phyloP scores from a whole-genome alignment of 1,140 invertebrate species.

The Episyrphus balteatus region DNA sequence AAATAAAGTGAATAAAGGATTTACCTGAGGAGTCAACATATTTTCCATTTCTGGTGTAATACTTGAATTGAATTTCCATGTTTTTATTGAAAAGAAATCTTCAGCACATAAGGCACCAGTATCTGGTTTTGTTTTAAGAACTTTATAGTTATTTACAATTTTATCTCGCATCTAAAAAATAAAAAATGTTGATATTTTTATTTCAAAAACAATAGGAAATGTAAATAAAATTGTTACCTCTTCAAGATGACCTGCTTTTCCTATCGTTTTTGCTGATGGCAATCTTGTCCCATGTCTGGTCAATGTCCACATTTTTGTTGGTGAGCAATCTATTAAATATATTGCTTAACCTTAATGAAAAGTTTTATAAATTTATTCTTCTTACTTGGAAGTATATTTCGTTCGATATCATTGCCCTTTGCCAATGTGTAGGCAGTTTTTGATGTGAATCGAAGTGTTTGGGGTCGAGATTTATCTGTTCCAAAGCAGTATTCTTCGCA shows the following conservation, averaged over 20 bases:
- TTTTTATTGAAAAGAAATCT: slow-evolving; percentile 45
- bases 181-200: neutral
- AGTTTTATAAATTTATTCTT: slow-evolving; percentile 4
- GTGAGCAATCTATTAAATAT: slow-evolving; percentile 41
- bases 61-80: slow-evolving; percentile 48
- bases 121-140: slow-evolving; percentile 19
- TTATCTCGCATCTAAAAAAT: slow-evolving; percentile 34
- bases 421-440: slow-evolving; percentile 55
- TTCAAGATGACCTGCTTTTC: slow-evolving; percentile 39
- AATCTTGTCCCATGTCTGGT: slow-evolving; percentile 51
- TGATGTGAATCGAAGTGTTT: slow-evolving; percentile 44
- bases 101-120: slow-evolving; percentile 42
- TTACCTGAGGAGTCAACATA: slow-evolving; percentile 38
- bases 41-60: slow-evolving; percentile 44
- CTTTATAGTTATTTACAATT: slow-evolving; percentile 47
- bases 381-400: slow-evolving; percentile 46
- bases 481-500: slow-evolving; percentile 46
- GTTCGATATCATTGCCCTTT: slow-evolving; percentile 37
- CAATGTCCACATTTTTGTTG: slow-evolving; percentile 51
- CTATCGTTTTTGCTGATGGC: slow-evolving; percentile 42
- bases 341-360: neutral
- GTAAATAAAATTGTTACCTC: slow-evolving; percentile 24
- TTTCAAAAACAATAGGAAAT: slow-evolving; percentile 10
- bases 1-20: no score
- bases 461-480: slow-evolving; percentile 44